Conservation (phyloP, 2,888 invertebrate genomes). For the Ophion costatus region DNA sequence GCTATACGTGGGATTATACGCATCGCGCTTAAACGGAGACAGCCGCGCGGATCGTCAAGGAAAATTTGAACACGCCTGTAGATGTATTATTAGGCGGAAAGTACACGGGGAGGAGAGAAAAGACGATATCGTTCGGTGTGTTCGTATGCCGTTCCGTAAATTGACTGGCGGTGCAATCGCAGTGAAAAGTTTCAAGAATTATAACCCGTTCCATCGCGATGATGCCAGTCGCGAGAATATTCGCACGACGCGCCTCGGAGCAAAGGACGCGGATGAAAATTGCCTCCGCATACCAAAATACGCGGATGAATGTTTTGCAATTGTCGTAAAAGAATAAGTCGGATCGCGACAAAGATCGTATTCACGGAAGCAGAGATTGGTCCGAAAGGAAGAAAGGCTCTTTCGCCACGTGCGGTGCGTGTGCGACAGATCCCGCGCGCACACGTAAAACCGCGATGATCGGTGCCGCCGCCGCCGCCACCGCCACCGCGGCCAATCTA, state of each 20-base stretch:
- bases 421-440: slow-evolving; percentile 33
- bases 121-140: too few relatives aligned
- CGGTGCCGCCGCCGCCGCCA: slow-evolving; percentile 28
- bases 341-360: too few relatives aligned
- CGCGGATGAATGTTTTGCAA: background rate
- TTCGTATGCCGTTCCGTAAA: too few relatives aligned
- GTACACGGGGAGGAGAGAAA: too few relatives aligned
- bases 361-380: slow-evolving; percentile 1
- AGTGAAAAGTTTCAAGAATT: background rate
- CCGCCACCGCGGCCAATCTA: slow-evolving; percentile 53
- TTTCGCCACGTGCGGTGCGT: slow-evolving; percentile 5
- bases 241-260: slow-evolving; percentile 22
- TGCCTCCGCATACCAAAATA: too few relatives aligned
- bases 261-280: background rate
- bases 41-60: too few relatives aligned
- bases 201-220: background rate
- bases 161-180: too few relatives aligned
- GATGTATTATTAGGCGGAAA: too few relatives aligned
- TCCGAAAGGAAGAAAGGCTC: too few relatives aligned
- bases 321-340: slow-evolving; percentile 8
- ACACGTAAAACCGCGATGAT: slow-evolving; percentile 62
- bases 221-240: slow-evolving; percentile 8
- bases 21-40: too few relatives aligned
- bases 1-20: too few relatives aligned
- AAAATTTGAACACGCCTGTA: too few relatives aligned